Base-by-base conservation (phyloP, 1,140 invertebrate genomes). In the Brachionus plicatilis region DNA sequence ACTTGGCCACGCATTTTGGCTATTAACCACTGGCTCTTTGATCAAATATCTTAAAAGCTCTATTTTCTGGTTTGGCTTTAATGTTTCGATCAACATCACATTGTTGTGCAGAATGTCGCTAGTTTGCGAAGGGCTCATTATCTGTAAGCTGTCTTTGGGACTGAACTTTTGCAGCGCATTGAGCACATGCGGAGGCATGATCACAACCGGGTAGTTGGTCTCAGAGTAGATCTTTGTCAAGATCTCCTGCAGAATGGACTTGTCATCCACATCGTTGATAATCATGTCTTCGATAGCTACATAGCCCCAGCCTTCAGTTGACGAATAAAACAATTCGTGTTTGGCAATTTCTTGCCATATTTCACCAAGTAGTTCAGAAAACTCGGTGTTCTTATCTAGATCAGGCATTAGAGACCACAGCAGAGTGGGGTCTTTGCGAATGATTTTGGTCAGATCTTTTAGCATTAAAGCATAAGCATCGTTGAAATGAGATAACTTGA, bases 201-300 rank as follows among this genome's bases (percentile, higher is more conserved):
- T 68, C n/a, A 83, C 82, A 47, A 83, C 60, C 9, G 82, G 82
- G 41, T 68, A 68, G 29, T 83, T 83, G 12, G 82, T 68, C 37
- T 83, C 82, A 17, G 82, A 83, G 20, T 68, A 83, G 24, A 83
- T 53, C 33, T 70, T 68, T 2, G 82, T 83, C 12, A 83, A 43
- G 0, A 83, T 68, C 45, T 83, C 82, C 41, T 83, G 82, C 20
- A 82, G n/a, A 11, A 72, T 50, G 3, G 65, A 60, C n/a, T 60
- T 29, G 20, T 68, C 45, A 5, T 83, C 65, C 11, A 83, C 60
- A 56, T 83, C 60, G 47, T 83, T 83, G 12, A 83, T 83, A 20
- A 83, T 83, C 83, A 84, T 84, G 43, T 84, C 83, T 33, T 84
- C 83, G 14, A 84, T 76, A 9, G 83, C 83, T 37, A 84, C 83